Evolutionary conservation across 2,113 vertebrate species (phyloP), one percentile per base, ranked within the genome.

Genomic region (Heliornis fulica): DNA sequence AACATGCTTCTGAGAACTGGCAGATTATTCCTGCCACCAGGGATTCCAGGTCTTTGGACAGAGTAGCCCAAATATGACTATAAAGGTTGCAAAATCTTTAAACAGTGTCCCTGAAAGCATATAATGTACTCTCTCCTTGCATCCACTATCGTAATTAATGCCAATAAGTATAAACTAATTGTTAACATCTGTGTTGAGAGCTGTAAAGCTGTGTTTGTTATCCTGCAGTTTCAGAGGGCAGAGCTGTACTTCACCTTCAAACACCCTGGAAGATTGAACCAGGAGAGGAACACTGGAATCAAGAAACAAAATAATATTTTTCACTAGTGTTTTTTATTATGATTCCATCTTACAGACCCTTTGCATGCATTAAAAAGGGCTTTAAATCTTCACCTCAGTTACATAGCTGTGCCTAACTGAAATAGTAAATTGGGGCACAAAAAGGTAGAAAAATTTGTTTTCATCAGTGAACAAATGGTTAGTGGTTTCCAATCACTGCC

Each of bases 81-180:
- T 89, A 88, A 70, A 29, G 4, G 22, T 83, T 97, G 93, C 90
- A 96, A 94, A 96, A 93, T 75, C 88, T 87, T 83, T 78, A 83
- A 94, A 51, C 53, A 68, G 66, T 50, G 57, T 75, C 59, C 41
- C 85, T 86, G 0, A 0, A 81, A 94, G 72, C 40, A 61, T 78
- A 75, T 38, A 70, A 89, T 57, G 50, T 60, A 87, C 40, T 23
- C 64, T 50, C 22, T 92, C 14, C 65, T 91, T 81, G 40, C 64
- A 78, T 84, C 88, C 53, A 74, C 43, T 77, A 31, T 34, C 81
- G 56, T 25, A 92, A 86, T 92, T 90, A 93, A 89, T 89, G 79
- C 83, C 90, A 96, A 26, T 83, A 85, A 93, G 29, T 70, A 70
- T 65, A 80, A 93, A 77, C 26, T 90, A 88, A 96, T 85, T 46